Conservation (phyloP, 1,140 invertebrate species). For the Thaumatotibia leucotreta region DNA sequence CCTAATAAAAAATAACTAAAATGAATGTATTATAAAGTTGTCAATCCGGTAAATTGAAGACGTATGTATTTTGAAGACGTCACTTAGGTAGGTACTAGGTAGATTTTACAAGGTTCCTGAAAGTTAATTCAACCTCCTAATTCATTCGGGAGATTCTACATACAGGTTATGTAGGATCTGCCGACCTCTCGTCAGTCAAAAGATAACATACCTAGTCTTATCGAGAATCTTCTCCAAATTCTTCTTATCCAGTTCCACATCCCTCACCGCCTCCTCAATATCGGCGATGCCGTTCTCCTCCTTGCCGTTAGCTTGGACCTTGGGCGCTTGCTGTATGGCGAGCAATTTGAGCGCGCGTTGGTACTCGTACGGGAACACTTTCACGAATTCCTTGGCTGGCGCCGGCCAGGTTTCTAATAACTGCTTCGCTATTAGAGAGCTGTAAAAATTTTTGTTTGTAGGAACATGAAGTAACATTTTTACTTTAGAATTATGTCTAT, state of each 20-base stretch:
- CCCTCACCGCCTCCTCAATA: constrained; percentile 68
- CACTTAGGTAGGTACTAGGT: too few species aligned
- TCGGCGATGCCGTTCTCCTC: constrained; percentile 64
- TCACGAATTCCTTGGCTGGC: constrained; percentile 89
- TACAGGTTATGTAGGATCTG: too few species aligned
- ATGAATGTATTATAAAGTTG: too few species aligned
- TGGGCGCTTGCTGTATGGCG: constrained; percentile 25
- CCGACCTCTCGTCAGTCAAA: neutral
- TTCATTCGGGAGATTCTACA: too few species aligned
- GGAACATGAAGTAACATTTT: neutral
- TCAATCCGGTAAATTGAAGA: too few species aligned
- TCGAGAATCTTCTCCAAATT: constrained; percentile 89
- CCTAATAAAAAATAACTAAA: too few species aligned
- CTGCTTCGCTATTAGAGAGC: constrained; percentile 88
- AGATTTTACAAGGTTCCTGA: too few species aligned
- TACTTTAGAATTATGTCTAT: too few species aligned
- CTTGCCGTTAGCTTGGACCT: constrained; percentile 47
- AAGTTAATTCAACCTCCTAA: too few species aligned
- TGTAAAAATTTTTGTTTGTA: constrained; percentile 22
- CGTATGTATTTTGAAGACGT: too few species aligned
- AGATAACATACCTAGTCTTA: constrained; percentile 84
- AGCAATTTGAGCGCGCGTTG: constrained; percentile 87
- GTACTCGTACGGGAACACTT: constrained; percentile 99
- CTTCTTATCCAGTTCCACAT: constrained; percentile 84
- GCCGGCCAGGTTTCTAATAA: constrained; percentile 91